Evolutionary conservation across 2,113 vertebrate genomes (phyloP), one percentile per base, ranked within the genome.

Genomic region (Salvelinus sp.): DNA sequence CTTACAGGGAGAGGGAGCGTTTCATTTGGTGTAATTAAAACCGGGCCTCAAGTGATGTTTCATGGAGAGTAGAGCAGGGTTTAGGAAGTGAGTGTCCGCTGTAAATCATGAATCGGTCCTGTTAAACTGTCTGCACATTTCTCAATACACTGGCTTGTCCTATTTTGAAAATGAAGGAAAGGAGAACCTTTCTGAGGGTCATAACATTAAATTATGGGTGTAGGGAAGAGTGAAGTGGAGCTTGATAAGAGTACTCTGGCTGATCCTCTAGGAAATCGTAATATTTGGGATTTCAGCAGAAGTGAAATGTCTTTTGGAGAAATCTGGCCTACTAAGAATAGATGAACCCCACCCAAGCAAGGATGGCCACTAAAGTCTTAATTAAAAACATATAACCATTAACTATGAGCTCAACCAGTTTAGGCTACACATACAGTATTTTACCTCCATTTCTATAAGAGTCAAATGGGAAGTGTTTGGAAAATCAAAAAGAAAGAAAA

Each of bases 21-120:
- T 83, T 69, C 69, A 76, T 82, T 87, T 79, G 75, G 74, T 78
- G 76, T 77, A 79, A 89, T 81, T 57, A 75, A 86, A 86, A 87
- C 79, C 70, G 76, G 78, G 70, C 77, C 76, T 80, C 50, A 23
- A 80, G 81, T 73, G 76, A 78, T 25, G 70, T 77, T 70, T 80
- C 70, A 38, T 78, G 72, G 73, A 78, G 81, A 77, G 66, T 75
- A 76, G 54, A 57, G 73, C 57, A 30, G 65, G 69, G 73, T 76
- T 72, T 25, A 76, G 28, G 23, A 3, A 22, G n/a, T 6, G 50
- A 27, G 13, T 64, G 62, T 47, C 44, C 57, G 22, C 67, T 87
- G 79, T 58, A 75, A 47, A 63, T 79, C 62, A 70, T 48, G 18
- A 66, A 71, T 33, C 57, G 25, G 6, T 64, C 5, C 23, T 48